Percentiles rank a stretch among this genome's conserved stretches.
Conservation (phyloP, 2,888 invertebrate species). For the Leucophenga maculata region DNA sequence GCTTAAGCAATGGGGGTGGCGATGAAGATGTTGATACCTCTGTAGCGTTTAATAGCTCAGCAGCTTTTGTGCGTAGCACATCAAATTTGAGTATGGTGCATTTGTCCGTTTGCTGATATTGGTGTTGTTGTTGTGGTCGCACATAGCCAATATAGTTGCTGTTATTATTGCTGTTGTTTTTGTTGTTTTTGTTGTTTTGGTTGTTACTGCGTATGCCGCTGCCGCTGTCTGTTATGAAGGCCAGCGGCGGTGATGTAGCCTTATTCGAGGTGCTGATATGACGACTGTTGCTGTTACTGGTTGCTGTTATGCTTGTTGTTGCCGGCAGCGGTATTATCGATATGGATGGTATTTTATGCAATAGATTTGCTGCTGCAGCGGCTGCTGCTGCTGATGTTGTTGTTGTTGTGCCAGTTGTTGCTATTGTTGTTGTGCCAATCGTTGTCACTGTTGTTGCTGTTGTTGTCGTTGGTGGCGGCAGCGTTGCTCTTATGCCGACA, state of each 20-base stretch:
- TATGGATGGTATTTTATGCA: conserved; percentile 70
- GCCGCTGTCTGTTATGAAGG: conserved; percentile 48
- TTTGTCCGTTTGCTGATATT: conserved; percentile 71
- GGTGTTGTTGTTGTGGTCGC: conserved; percentile 68
- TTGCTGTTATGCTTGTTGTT: conserved; percentile 39
- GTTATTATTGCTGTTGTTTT: conserved; percentile 27
- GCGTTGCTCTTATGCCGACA: conserved; percentile 33
- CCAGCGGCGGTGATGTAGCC: conserved; percentile 66
- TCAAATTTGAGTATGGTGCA: conserved; percentile 68
- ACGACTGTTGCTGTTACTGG: conserved; percentile 36
- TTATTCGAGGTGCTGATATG: conserved; percentile 61
- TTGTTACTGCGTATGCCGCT: not conserved
- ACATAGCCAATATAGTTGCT: conserved; percentile 30
- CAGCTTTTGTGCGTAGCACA: conserved; percentile 52
- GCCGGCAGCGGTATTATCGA: conserved; percentile 69
- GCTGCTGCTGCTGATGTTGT: conserved; percentile 52
- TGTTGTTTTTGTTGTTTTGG: conserved; percentile 7
- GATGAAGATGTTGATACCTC: conserved; percentile 22
- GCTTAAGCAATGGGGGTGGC: conserved; percentile 27
- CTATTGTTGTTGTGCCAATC: conserved; percentile 32
- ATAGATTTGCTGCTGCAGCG: conserved; percentile 60
- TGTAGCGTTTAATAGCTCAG: conserved; percentile 34
- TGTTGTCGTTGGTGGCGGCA: conserved; percentile 32
- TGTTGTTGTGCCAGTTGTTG: conserved; percentile 34
- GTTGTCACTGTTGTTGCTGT: conserved; percentile 37